Evolutionary conservation across 37 sponge, comb jelly and placozoan genomes (phyloP).

Genomic region (Spongilla lacustris): DNA sequence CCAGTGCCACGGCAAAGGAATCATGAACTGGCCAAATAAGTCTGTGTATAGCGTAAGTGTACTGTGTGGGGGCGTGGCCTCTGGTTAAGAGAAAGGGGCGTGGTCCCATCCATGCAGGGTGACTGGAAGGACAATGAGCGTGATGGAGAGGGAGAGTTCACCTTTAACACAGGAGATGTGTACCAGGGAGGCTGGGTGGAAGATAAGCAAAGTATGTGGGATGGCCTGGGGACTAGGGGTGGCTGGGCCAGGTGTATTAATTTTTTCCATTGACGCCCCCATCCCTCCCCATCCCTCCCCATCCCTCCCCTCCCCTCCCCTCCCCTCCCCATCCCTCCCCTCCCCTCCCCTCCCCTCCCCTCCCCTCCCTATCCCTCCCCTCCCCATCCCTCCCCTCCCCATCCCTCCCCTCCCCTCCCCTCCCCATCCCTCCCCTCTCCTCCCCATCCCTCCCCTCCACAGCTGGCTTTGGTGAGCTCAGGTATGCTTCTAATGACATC

Average conservation of each 20-base stretch:
- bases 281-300: too few relatives aligned
- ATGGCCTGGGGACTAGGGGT: too few relatives aligned
- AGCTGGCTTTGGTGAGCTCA: conserved; percentile 84
- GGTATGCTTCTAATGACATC: conserved; percentile 68
- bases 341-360: too few relatives aligned
- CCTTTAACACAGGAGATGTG: conserved; percentile 89
- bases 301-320: too few relatives aligned
- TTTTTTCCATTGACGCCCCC: too few relatives aligned
- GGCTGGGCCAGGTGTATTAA: too few relatives aligned
- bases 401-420: not conserved
- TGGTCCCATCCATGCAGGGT: conserved; percentile 58
- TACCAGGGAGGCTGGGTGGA: conserved; percentile 84
- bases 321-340: too few relatives aligned
- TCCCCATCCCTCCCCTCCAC: not conserved
- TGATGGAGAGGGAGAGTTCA: conserved; percentile 84
- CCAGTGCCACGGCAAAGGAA: conserved; percentile 87
- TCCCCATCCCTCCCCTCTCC: not conserved
- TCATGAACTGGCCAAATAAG: conserved; percentile 85
- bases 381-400: too few relatives aligned
- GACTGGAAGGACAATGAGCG: conserved; percentile 96
- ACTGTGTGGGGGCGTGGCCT: too few relatives aligned
- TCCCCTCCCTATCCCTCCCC: too few relatives aligned
- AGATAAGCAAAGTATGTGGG: conserved; percentile 74
- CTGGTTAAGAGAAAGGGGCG: too few relatives aligned
- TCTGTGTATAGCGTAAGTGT: conserved; percentile 73